Evolutionary conservation across 2,888 invertebrate genomes (phyloP), one percentile per base, ranked within the genome.

Genomic region (Drosophila meridionalis): DNA sequence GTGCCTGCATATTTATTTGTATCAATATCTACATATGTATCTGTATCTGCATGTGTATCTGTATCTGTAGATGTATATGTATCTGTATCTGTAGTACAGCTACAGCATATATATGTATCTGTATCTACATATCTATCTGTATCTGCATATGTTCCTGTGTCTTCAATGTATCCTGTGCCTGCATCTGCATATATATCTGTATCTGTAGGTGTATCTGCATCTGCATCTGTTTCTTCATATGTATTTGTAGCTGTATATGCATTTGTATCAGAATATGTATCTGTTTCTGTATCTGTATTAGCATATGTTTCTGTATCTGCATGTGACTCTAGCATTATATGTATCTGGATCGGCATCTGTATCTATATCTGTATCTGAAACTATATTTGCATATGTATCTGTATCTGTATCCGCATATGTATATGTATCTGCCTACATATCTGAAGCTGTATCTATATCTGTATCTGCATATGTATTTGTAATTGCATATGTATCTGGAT

Each of bases 341-440:
- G 48, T 4, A 30, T n/a, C 9, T 36, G 36, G 45, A 74, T 43
- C 71, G 59, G 42, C 43, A 59, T 64, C 58, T 70, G 42, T 11
- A 36, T 26, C 20, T 20, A 55, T 69, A 73, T 55, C 61, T 32
- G 34, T 9, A 20, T 4, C 32, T 32, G 34, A 11, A 55, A 55
- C 53, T 70, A 40, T 6, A 40, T n/a, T 30, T 62, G 58, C 5
- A 36, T 26, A 26, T 62, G 20, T 42, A 62, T 36, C 57, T 59
- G 42, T 58, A 64, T 70, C 58, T 70, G 48, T 4, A 30, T n/a
- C 9, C 26, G 36, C 45, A 74, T 43, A 71, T 65, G 42, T 48
- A 59, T 64, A 53, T 70, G 42, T 11, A 36, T 26, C 20, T 20
- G 20, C 20, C 20, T 20, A 20, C 20, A 20, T 9, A 20, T 4